These are phyloP conservation scores for Himalopsyche kuldschensis DNA, from an alignment of 2,888 invertebrate species.

Conservation along the genomic window DNA sequence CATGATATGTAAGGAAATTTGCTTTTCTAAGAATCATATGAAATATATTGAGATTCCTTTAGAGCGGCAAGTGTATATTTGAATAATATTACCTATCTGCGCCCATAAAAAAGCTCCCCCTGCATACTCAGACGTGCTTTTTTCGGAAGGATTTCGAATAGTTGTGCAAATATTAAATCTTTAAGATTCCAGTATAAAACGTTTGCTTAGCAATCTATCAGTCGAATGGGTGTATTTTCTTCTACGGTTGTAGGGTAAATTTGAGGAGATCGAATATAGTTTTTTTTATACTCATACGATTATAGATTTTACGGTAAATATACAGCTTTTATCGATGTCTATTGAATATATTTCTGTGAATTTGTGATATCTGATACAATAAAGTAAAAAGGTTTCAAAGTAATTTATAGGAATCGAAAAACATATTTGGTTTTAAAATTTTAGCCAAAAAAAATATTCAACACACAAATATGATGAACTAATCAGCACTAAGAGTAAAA, in stretches of 20 bases:
- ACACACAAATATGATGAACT: too few species aligned
- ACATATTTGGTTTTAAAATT: too few species aligned
- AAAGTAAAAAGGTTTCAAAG: background rate
- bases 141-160: background rate
- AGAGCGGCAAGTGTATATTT: background rate
- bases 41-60: background rate
- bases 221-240: background rate
- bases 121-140: background rate
- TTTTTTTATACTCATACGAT: background rate
- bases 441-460: too few species aligned
- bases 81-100: background rate
- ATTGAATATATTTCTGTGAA: background rate
- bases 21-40: background rate
- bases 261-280: background rate
- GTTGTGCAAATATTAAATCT: slow-evolving; percentile 13
- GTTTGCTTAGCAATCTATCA: slow-evolving; percentile 14
- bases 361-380: background rate
- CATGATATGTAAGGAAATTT: background rate
- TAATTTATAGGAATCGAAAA: too few species aligned
- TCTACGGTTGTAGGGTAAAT: background rate
- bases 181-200: background rate
- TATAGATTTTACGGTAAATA: background rate
- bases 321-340: background rate
- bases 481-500: too few species aligned
- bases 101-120: background rate